Evolutionary conservation across 2,113 vertebrate genomes (phyloP), one percentile per base, ranked within the genome.

Genomic region (Pachyramphus minor): DNA sequence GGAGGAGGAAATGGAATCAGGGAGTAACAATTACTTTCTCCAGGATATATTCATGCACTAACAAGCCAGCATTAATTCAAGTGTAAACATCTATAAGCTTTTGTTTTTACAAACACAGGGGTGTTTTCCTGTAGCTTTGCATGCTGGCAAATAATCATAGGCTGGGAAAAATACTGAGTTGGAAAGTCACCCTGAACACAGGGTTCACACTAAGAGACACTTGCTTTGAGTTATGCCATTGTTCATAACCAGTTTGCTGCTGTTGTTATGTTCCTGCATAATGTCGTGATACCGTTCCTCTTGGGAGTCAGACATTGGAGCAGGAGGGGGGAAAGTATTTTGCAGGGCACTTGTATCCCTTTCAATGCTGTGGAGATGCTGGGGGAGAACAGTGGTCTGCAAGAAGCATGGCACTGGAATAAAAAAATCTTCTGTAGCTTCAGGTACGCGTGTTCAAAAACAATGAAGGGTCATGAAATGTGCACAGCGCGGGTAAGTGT

Each of bases 1-100:
- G 84, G 67, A 93, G 50, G 81, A 96, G 84, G 93, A 97, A 96
- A 91, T 76, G 84, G 77, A 94, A 91, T 93, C 88, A 91, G 67
- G 62, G 94, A 90, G 72, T 75, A 91, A 96, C 79, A 90, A 24
- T 89, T 8, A 78, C 84, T 96, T 95, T 89, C 87, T 92, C 50
- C 79, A 58, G 91, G 92, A 90, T 90, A 66, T 80, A 56, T 60
- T 95, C 52, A n/a, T 92, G 91, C 84, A 72, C 87, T 94, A 95
- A 90, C 75, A 95, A 91, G 77, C 73, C 82, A 3, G 68, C 87
- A 82, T 82, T 92, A 96, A 95, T 96, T 95, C 39, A 69, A 84
- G 85, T 56, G 44, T 94, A 95, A 96, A 93, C 85, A 78, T 92
- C 67, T 89, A 44, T 88, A 94, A 94, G 82, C 85, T 91, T 94